These are phyloP conservation scores for Simalia tracyae DNA, from an alignment of 2,797 vertebrate genomes.

Conservation along the genomic window DNA sequence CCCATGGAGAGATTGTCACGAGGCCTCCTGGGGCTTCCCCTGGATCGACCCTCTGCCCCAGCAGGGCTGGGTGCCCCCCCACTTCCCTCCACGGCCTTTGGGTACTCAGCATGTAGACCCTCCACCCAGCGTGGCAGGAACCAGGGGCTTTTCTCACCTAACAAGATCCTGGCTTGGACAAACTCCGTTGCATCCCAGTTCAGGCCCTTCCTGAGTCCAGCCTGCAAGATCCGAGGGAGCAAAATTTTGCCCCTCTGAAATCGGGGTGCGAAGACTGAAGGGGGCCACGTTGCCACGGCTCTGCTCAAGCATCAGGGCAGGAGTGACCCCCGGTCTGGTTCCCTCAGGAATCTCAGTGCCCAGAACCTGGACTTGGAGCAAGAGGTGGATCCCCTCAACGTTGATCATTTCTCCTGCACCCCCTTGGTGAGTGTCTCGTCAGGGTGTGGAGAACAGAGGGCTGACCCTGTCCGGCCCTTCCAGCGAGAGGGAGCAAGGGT, in stretches of 20 bases:
- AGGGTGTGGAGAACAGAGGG: neutral
- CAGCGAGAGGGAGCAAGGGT: neutral
- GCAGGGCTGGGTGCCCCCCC: too few species aligned
- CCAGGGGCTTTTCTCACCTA: neutral
- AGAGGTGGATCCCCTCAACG: slow-evolving; percentile 88
- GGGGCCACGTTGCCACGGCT: neutral
- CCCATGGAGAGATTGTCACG: too few species aligned
- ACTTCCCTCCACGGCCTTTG: too few species aligned
- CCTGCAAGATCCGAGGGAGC: neutral
- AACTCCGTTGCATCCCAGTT: neutral
- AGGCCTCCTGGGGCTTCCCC: too few species aligned
- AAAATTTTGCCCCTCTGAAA: neutral
- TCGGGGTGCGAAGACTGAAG: neutral
- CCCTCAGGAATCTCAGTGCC: slow-evolving; percentile 73
- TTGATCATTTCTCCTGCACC: slow-evolving; percentile 92
- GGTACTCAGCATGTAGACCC: too few species aligned
- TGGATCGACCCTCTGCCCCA: too few species aligned
- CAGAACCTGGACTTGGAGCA: slow-evolving; percentile 86
- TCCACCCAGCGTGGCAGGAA: neutral
- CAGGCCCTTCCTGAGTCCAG: neutral
- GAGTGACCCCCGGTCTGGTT: neutral
- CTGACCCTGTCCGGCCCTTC: neutral
- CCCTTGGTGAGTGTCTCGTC: slow-evolving; percentile 77
- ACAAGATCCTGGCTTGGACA: neutral
- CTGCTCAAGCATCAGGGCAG: too few species aligned